Evolutionary conservation across 2,797 vertebrate species (phyloP).

Genomic region (Rhyacichthys aspro): DNA sequence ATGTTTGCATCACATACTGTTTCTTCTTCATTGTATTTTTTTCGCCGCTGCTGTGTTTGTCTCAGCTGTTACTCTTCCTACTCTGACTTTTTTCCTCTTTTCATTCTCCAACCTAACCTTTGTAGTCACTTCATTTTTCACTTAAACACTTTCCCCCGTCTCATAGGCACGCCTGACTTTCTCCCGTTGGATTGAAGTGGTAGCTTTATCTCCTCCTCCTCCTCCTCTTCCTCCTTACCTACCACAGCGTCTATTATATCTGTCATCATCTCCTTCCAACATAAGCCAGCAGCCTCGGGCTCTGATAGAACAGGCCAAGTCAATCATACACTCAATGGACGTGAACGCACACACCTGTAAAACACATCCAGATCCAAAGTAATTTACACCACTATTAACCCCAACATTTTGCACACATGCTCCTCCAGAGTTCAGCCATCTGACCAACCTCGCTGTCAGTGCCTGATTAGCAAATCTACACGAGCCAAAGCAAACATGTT

Average conservation of each 20-base stretch:
- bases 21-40: conserved; percentile 51
- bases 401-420: conserved; percentile 3
- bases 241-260: conserved; percentile 65
- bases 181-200: conserved; percentile 42
- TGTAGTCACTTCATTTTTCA: conserved; percentile 58
- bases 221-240: conserved; percentile 55
- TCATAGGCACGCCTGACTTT: conserved; percentile 27
- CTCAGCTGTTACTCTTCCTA: conserved; percentile 29
- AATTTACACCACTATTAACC: conserved; percentile 42
- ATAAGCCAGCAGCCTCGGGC: conserved; percentile 48
- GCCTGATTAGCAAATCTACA: conserved; percentile 55
- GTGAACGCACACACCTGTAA: conserved; percentile 49
- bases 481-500: conserved; percentile 64
- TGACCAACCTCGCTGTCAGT: conserved; percentile 54
- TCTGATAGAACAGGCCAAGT: conserved; percentile 44
- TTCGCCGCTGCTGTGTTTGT: conserved; percentile 17
- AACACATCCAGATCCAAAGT: conserved; percentile 35
- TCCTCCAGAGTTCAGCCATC: conserved; percentile 9
- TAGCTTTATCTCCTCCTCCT: conserved; percentile 49
- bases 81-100: conserved; percentile 2
- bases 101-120: conserved; percentile 9
- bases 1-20: conserved; percentile 52
- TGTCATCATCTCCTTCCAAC: conserved; percentile 58
- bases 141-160: conserved; percentile 54
- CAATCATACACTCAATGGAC: conserved; percentile 49